Percentiles rank a stretch among this genome's conserved stretches.
These are phyloP conservation scores for Poeciliopsis turrubarensis DNA, from an alignment of 2,113 vertebrate species.

Conservation along the genomic window DNA sequence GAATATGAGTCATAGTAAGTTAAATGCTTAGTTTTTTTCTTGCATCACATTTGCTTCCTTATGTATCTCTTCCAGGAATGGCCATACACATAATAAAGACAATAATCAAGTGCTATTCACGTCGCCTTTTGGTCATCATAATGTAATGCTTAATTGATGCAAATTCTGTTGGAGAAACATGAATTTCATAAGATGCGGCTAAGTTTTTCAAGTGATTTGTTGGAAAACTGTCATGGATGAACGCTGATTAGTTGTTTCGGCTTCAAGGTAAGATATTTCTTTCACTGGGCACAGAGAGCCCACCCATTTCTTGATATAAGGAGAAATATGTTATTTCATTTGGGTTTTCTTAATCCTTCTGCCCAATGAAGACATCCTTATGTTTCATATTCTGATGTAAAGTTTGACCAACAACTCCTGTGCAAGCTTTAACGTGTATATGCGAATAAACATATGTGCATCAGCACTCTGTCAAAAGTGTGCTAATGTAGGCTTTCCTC, in stretches of 20 bases:
- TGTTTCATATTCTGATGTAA: slow-evolving; percentile 2
- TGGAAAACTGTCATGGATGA: too few relatives aligned
- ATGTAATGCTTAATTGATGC: neutral
- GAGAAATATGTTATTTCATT: slow-evolving; percentile 1
- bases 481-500: slow-evolving; percentile 50
- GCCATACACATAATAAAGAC: too few relatives aligned
- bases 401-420: neutral
- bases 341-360: slow-evolving; percentile 36
- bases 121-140: neutral
- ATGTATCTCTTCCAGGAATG: neutral
- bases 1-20: neutral
- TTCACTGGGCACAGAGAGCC: neutral
- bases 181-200: too few relatives aligned
- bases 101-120: too few relatives aligned
- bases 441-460: slow-evolving; percentile 13
- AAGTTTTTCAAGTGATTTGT: too few relatives aligned
- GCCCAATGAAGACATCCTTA: neutral
- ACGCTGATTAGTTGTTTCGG: neutral
- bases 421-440: slow-evolving; percentile 10
- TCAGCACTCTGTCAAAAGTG: slow-evolving; percentile 16
- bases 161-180: too few relatives aligned
- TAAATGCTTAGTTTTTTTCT: neutral
- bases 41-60: neutral
- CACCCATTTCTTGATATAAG: slow-evolving; percentile 12
- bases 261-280: slow-evolving; percentile 5